Base-by-base conservation (phyloP, 2,113 vertebrate species). In the Anolis carolinensis region DNA sequence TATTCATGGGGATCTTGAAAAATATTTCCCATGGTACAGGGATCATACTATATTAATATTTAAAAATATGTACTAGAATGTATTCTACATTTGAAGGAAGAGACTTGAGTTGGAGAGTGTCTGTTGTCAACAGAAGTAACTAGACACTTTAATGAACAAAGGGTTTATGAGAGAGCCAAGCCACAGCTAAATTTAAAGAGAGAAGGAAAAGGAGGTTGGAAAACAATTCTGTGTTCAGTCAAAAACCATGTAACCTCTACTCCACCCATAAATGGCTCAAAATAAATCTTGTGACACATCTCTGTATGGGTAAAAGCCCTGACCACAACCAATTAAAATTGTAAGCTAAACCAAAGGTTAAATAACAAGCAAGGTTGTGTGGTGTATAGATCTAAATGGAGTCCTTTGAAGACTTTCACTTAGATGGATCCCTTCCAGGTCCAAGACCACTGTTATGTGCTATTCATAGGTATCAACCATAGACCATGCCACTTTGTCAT, bases 81-180 rank as follows among this genome's bases (percentile, higher is more conserved):
- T 76, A 89, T 89, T 91, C 70, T 91, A 74, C 84, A 82, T 30
- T 73, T 92, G 55, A 87, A 90, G 88, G 93, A 90, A 79, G 50
- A 36, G 55, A 48, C 88, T 89, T 91, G 52, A 86, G 59, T 93
- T 93, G 81, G 91, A 92, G 90, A 68, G 84, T 50, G 81, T 93
- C 89, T 91, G 50, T 89, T 93, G 94, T 93, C 92, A 94, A 92
- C 94, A 94, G 92, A 93, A 93, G 92, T 88, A 91, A 89, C 84
- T 83, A 90, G 81, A 93, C 92, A 65, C 71, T 84, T 72, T 88
- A 90, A 91, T 82, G 92, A 95, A 94, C 93, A 95, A 95, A 94
- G 91, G 88, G 68, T 91, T 93, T 93, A 82, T 82, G 89, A 82
- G 85, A 74, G 11, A 93, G 93, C 89, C 90, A 95, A 93, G 82